phyloP scores from a whole-genome alignment of 2,888 invertebrate species.

The Sepiola atlantica region DNA sequence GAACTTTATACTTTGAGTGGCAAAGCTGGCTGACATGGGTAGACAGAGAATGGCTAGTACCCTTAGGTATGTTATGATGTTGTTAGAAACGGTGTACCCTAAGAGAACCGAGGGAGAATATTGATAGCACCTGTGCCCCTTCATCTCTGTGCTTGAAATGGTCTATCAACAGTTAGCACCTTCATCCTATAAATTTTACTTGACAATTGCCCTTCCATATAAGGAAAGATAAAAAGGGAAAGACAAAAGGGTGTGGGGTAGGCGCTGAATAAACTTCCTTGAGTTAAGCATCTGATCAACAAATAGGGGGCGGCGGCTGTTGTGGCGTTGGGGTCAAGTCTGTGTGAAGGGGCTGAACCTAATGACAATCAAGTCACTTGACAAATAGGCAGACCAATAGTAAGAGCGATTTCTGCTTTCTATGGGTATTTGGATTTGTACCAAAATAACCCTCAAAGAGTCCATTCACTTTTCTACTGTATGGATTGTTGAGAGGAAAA shows the following conservation, averaged over 20 bases:
- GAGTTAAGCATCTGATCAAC: background rate
- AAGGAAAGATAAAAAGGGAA: background rate
- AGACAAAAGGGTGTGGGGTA: no score
- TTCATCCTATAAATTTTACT: slow-evolving; percentile 12
- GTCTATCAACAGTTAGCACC: slow-evolving; percentile 20
- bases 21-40: background rate
- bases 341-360: background rate
- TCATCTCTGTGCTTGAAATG: background rate
- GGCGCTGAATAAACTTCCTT: background rate
- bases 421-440: background rate
- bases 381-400: background rate
- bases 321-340: background rate
- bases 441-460: background rate
- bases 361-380: background rate
- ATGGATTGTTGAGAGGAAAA: no score
- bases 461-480: background rate
- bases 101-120: background rate
- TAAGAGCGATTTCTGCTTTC: background rate
- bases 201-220: slow-evolving; percentile 32
- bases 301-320: background rate
- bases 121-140: background rate
- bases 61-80: background rate
- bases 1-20: background rate
- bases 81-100: background rate
- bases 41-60: background rate